These are phyloP conservation scores for Neotoxoptera formosana DNA, from an alignment of 1,140 invertebrate genomes.

Conservation along the genomic window DNA sequence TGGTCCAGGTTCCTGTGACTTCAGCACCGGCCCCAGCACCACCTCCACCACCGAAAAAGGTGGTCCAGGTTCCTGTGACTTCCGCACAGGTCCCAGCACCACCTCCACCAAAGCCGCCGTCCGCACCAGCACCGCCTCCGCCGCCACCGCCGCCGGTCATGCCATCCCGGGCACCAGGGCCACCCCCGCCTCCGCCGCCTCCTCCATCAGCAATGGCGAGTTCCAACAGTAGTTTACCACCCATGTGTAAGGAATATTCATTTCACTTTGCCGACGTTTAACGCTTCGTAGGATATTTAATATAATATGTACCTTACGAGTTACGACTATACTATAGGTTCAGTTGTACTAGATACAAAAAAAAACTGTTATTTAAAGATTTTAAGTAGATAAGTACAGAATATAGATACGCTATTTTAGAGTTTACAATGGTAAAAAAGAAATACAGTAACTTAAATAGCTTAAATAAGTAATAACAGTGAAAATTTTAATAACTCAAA, in stretches of 20 bases:
- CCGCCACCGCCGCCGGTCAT: conserved; percentile 70
- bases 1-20: conserved; percentile 58
- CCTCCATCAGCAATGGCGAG: neutral
- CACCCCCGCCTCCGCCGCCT: conserved; percentile 15
- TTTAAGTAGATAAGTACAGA: neutral
- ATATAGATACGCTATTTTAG: neutral
- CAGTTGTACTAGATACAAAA: too few species aligned
- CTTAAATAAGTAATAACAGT: neutral
- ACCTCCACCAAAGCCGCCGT: conserved; percentile 68
- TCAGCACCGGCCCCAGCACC: conserved; percentile 64
- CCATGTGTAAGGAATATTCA: conserved; percentile 29
- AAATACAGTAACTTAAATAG: too few species aligned
- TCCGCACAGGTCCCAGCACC: conserved; percentile 62
- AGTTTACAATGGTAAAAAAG: neutral
- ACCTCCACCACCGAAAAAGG: neutral
- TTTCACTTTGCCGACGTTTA: neutral
- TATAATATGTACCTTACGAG: neutral
- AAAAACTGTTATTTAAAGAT: neutral
- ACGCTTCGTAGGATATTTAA: neutral
- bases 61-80: conserved; percentile 35
- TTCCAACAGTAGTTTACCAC: neutral
- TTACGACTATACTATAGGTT: neutral
- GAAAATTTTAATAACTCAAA: neutral
- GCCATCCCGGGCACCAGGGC: conserved; percentile 60
- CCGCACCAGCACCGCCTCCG: conserved; percentile 75